Conservation (phyloP, 2,888 invertebrate species). For the Temnothorax unifasciatus region DNA sequence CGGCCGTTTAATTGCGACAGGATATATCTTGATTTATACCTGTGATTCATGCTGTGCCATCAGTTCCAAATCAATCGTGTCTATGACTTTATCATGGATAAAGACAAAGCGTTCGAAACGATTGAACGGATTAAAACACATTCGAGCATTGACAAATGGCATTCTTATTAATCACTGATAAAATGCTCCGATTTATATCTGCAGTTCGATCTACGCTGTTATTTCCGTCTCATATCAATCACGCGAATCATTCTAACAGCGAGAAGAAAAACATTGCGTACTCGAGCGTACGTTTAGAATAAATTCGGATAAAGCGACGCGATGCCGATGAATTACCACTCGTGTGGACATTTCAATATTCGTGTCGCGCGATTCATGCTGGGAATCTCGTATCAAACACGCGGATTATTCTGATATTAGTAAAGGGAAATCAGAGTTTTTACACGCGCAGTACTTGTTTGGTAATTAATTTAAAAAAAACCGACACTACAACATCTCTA, state of each 20-base stretch:
- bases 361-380: background rate
- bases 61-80: constrained; percentile 48
- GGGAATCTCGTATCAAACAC: background rate
- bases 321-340: constrained; percentile 13
- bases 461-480: background rate
- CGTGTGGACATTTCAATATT: background rate
- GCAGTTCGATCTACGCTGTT: background rate
- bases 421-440: background rate
- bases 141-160: constrained; percentile 32
- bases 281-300: constrained; percentile 17
- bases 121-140: constrained; percentile 44
- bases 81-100: constrained; percentile 44
- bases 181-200: constrained; percentile 26
- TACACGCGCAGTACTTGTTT: background rate
- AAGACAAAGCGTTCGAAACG: constrained; percentile 22
- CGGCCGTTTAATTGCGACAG: constrained; percentile 27
- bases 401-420: background rate
- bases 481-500: background rate
- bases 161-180: constrained; percentile 46
- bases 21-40: constrained; percentile 36
- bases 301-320: constrained; percentile 11
- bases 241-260: constrained; percentile 12
- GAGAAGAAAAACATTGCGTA: constrained; percentile 25
- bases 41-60: constrained; percentile 31
- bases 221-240: constrained; percentile 26